Percentiles rank a stretch among this genome's conserved stretches.
Conservation (phyloP, 2,888 invertebrate genomes). For the Apamea monoglypha region DNA sequence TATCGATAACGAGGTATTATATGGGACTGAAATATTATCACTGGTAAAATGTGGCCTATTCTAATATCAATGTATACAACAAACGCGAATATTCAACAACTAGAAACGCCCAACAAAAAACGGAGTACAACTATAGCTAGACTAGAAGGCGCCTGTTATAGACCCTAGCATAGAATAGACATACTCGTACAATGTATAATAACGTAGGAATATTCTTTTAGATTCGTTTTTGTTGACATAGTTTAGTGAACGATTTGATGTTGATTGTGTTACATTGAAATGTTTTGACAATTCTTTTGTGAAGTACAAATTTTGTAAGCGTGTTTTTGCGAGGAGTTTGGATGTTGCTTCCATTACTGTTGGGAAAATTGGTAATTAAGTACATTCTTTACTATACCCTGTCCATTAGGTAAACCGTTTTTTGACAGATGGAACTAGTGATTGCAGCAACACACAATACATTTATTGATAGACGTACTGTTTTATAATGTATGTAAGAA, state of each 20-base stretch:
- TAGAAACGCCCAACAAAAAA: constrained; percentile 14
- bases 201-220: constrained; percentile 45
- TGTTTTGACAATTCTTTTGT: constrained; percentile 48
- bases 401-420: too few species aligned
- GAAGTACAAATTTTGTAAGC: constrained; percentile 63
- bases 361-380: neutral
- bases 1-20: neutral
- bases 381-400: too few species aligned
- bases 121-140: constrained; percentile 55
- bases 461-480: too few species aligned
- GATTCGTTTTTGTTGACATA: constrained; percentile 53
- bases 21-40: neutral
- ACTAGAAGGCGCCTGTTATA: constrained; percentile 54
- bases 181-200: constrained; percentile 38
- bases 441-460: too few species aligned
- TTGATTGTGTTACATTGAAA: constrained; percentile 50
- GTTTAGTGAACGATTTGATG: constrained; percentile 46
- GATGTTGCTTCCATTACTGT: constrained; percentile 33
- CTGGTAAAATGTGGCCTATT: neutral
- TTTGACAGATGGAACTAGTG: too few species aligned
- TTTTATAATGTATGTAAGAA: too few species aligned
- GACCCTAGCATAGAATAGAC: constrained; percentile 53
- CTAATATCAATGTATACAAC: neutral
- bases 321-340: constrained; percentile 40
- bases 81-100: constrained; percentile 38